These are phyloP conservation scores for Fulmarus glacialis DNA, from an alignment of 2,113 vertebrate species.

Conservation along the genomic window DNA sequence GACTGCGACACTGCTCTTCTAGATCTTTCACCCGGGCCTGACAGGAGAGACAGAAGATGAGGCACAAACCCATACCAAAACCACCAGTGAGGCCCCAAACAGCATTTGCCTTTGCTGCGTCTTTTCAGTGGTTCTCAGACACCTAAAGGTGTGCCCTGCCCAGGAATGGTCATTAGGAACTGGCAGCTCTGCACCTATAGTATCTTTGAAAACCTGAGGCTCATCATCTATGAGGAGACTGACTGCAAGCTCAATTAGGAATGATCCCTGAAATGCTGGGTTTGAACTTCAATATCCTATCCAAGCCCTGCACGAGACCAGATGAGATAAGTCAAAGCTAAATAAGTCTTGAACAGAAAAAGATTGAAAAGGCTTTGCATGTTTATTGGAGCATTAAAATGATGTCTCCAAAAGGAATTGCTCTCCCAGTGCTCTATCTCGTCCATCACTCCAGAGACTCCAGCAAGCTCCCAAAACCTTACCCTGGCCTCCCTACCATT, in stretches of 20 bases:
- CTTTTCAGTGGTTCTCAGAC: neutral
- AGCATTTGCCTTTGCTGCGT: neutral
- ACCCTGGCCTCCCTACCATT: neutral
- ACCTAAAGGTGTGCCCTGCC: neutral
- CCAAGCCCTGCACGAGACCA: neutral
- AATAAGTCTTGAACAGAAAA: neutral
- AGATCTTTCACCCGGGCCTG: conserved; percentile 93
- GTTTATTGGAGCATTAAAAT: neutral
- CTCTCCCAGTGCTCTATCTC: neutral
- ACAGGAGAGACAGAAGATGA: neutral
- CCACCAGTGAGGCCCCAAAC: neutral
- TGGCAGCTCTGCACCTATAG: neutral
- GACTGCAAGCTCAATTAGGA: neutral
- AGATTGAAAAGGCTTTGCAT: neutral
- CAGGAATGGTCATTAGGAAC: neutral
- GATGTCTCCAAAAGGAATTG: neutral
- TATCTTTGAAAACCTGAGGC: neutral
- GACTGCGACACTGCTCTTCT: conserved; percentile 93
- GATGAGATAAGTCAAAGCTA: neutral
- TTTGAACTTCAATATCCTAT: neutral
- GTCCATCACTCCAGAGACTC: neutral
- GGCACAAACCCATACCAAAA: neutral
- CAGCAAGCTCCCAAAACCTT: neutral
- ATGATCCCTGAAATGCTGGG: neutral
- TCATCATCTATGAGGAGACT: neutral